Conservation (phyloP, 2,113 vertebrate genomes). For the Cyanoramphus novaezelandiae region DNA sequence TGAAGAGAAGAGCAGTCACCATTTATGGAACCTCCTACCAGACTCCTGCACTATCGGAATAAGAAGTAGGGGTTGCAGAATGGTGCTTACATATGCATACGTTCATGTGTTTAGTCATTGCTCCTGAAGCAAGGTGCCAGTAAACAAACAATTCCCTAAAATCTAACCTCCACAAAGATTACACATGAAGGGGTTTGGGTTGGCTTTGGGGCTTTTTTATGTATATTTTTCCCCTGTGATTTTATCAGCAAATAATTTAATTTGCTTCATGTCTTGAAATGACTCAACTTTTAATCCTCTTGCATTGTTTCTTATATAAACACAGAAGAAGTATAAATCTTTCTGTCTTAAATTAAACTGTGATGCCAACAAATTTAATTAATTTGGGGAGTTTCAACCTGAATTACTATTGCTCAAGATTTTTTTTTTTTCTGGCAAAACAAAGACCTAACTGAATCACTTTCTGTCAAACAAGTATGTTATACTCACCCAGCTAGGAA, state of each 20-base stretch:
- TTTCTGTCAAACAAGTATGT: neutral
- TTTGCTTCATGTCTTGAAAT: neutral
- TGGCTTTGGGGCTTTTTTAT: accelerated
- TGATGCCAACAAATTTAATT: neutral
- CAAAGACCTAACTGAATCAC: neutral
- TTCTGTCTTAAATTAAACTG: neutral
- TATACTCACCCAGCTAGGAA: neutral
- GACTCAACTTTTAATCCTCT: neutral
- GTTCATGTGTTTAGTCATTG: neutral
- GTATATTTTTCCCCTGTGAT: neutral
- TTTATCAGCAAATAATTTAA: neutral
- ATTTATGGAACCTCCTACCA: neutral
- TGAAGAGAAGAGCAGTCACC: neutral
- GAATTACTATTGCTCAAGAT: neutral
- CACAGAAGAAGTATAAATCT: neutral
- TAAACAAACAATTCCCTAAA: neutral
- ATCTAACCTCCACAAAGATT: neutral
- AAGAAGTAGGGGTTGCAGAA: neutral
- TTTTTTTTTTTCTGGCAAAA: neutral
- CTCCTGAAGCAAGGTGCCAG: neutral
- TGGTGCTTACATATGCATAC: neutral
- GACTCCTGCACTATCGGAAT: neutral
- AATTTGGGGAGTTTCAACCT: neutral
- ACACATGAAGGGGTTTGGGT: accelerated
- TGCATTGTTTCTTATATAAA: neutral